Percentiles rank a stretch among this genome's conserved stretches.
Evolutionary conservation across 2,888 invertebrate species (phyloP).

Genomic region (Pachymerium ferrugineum): DNA sequence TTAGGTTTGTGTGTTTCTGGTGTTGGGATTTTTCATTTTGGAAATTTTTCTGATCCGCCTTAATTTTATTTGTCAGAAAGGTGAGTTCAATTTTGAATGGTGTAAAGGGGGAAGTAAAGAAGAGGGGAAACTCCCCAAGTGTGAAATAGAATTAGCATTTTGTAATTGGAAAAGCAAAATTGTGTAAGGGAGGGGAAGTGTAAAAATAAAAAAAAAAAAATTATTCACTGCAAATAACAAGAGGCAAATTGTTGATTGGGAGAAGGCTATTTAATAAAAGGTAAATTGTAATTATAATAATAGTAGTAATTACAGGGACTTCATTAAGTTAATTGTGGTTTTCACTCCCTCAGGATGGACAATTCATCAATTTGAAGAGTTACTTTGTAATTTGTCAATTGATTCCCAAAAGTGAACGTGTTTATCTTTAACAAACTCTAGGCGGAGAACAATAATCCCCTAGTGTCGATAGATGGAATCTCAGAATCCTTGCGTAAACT

Average conservation of each 20-base stretch:
- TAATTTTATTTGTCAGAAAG: constrained; percentile 14
- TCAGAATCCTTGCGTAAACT: too few relatives aligned
- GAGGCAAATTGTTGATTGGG: too few relatives aligned
- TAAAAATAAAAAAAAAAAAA: background rate
- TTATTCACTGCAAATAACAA: too few relatives aligned
- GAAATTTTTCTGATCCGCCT: background rate
- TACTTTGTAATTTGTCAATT: background rate
- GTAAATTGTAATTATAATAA: background rate
- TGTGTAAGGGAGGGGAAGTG: background rate
- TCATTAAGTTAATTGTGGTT: constrained; percentile 14
- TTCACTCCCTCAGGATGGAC: constrained; percentile 16
- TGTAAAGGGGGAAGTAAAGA: too few relatives aligned
- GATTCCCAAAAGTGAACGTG: background rate
- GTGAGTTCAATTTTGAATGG: background rate
- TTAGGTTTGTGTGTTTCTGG: background rate
- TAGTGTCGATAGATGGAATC: too few relatives aligned
- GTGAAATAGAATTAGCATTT: background rate
- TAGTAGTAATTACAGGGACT: background rate
- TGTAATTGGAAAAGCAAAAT: background rate
- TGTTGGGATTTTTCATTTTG: constrained; percentile 14
- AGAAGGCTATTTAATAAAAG: background rate
- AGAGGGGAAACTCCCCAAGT: background rate
- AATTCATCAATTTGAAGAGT: constrained; percentile 11
- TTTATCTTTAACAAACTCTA: background rate
- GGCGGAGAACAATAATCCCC: too few relatives aligned